These are phyloP conservation scores for Fulmarus glacialis DNA, from an alignment of 2,113 vertebrate species.

Conservation along the genomic window DNA sequence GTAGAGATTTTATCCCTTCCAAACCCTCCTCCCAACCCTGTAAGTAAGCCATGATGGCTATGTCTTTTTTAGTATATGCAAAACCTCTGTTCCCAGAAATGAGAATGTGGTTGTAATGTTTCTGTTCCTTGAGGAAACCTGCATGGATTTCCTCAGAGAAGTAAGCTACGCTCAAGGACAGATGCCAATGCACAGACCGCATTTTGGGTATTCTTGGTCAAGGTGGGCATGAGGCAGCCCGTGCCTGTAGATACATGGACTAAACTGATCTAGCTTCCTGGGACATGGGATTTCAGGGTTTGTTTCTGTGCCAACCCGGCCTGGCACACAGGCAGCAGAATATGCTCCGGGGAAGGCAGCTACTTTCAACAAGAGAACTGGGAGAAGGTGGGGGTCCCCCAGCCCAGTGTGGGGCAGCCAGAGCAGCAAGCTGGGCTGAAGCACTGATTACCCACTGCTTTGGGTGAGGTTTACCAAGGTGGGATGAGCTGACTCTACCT, in stretches of 20 bases:
- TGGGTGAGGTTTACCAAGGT: background rate
- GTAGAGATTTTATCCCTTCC: constrained; percentile 16
- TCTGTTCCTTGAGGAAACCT: background rate
- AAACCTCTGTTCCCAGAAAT: background rate
- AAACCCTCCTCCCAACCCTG: background rate
- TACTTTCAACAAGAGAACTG: background rate
- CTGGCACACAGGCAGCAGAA: background rate
- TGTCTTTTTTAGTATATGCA: background rate
- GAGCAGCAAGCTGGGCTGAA: background rate
- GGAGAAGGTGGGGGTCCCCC: background rate
- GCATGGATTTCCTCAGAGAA: background rate
- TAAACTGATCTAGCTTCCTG: background rate
- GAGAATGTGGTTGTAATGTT: background rate
- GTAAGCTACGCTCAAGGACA: background rate
- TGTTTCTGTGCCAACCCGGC: background rate
- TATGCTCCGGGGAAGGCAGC: background rate
- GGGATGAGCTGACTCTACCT: background rate
- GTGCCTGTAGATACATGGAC: too few relatives aligned
- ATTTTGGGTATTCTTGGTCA: background rate
- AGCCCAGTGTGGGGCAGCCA: background rate
- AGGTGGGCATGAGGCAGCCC: background rate
- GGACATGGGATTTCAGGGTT: background rate
- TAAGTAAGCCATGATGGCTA: background rate
- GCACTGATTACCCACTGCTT: background rate
- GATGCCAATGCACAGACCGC: background rate